Base-by-base conservation (phyloP, 2,113 vertebrate species). In the Hippotragus niger region DNA sequence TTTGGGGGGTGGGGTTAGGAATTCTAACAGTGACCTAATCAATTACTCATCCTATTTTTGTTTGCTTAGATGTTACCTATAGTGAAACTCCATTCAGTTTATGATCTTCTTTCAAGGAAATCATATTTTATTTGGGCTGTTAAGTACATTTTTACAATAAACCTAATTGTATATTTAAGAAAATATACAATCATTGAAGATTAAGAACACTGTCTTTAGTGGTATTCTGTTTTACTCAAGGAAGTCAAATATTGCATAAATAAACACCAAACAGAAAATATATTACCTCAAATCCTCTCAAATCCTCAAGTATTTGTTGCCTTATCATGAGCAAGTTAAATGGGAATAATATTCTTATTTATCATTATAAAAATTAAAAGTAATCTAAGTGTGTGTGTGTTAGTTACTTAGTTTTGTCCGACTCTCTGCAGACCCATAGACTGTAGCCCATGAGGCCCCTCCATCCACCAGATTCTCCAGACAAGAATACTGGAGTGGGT, bases 341-440 rank as follows among this genome's bases (percentile, higher is more conserved):
- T 55, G 11, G 13, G 17, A 3, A 0, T 40, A 60, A 86, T 95
- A 60, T 5, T 43, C 9, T 89, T 91, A 74, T 3, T 74, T 86
- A 64, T 27, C 16, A 64, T 15, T 82, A 27, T 90, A 91, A 88
- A 85, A 89, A 89, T 50, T 89, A 36, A 90, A 78, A 62, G 3
- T 55, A 60, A 78, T 60, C 2, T 36, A 82, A 91, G 6, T 58
- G 33, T 67, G 62, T 33, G 31, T 36, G 33, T 19, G 33, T 67
- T 67, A 21, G 17, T 67, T 19, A n/a, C 7, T 36, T 67, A n/a
- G 33, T 21, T 1, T 0, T 67, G 33, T 67, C 8, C 0, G 1
- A 67, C 4, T 67, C 16, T 67, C 33, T 67, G 8, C 33, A 36
- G 9, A 0, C 33, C 8, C 33, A 67, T 21, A 36, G 64, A 67